Percentiles rank a stretch among this genome's conserved stretches.
Evolutionary conservation across 2,888 invertebrate genomes (phyloP).

Genomic region (Syrphus vitripennis): DNA sequence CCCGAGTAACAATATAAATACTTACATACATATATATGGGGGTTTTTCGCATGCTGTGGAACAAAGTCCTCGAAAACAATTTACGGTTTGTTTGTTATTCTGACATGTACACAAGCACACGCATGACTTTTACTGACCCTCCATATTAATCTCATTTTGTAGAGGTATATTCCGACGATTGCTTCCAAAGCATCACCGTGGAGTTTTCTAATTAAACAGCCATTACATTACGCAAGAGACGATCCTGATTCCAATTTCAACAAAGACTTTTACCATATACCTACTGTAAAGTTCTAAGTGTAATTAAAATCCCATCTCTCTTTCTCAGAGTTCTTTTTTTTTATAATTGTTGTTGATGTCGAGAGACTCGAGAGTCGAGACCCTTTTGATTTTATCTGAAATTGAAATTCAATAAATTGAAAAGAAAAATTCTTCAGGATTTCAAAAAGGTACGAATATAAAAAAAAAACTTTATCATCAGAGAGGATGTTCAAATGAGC

Average conservation of each 20-base stretch:
- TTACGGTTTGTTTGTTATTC: constrained; percentile 14
- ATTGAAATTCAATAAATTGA: constrained; percentile 65
- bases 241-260: constrained; percentile 13
- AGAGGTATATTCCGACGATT: too few relatives aligned
- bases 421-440: constrained; percentile 43
- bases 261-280: constrained; percentile 9
- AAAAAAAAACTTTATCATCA: background rate
- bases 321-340: background rate
- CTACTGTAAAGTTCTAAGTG: constrained; percentile 45
- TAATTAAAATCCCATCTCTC: constrained; percentile 58
- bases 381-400: constrained; percentile 42
- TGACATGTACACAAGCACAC: constrained; percentile 19
- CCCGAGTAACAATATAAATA: constrained; percentile 24
- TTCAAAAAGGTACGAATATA: background rate
- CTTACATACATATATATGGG: background rate
- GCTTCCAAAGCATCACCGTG: constrained; percentile 1
- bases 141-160: background rate
- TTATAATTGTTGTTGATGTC: constrained; percentile 5
- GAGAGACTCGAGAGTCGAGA: background rate
- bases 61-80: constrained; percentile 28
- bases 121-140: constrained; percentile 7
- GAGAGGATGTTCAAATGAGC: constrained; percentile 55
- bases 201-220: constrained; percentile 59
- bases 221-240: constrained; percentile 20
- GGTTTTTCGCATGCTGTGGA: constrained; percentile 18